Evolutionary conservation across 2,113 vertebrate genomes (phyloP).

Genomic region (Mugil cephalus): DNA sequence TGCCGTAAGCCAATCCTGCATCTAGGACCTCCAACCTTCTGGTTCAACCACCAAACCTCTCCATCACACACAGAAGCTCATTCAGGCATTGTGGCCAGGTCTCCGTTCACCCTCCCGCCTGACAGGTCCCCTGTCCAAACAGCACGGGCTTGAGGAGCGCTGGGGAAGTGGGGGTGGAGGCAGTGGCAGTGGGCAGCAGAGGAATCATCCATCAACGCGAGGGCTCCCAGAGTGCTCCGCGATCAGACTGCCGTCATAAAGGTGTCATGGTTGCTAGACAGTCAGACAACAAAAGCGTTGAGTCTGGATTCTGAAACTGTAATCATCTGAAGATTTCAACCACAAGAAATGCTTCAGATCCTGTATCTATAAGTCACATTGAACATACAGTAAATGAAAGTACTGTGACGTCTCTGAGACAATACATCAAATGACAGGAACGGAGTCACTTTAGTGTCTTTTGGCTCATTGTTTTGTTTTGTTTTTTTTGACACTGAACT

Average conservation of each 20-base stretch:
- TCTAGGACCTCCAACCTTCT: constrained; percentile 20
- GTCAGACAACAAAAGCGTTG: constrained; percentile 57
- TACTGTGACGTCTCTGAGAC: no score
- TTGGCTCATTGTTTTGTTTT: no score
- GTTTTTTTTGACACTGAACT: no score
- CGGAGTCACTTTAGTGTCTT: no score
- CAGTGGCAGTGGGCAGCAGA: constrained; percentile 39
- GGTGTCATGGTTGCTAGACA: constrained; percentile 62
- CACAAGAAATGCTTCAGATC: constrained; percentile 3
- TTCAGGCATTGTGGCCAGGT: constrained; percentile 49
- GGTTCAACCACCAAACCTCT: neutral
- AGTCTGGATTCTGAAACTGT: constrained; percentile 27
- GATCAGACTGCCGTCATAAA: constrained; percentile 70
- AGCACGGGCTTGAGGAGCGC: constrained; percentile 19
- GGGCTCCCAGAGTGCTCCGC: constrained; percentile 49
- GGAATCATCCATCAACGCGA: constrained; percentile 69
- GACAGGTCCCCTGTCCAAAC: constrained; percentile 57
- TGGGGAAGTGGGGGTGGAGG: constrained; percentile 48
- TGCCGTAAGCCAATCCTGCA: constrained; percentile 46
- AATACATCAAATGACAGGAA: no score
- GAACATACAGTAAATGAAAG: no score
- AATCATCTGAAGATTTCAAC: constrained; percentile 24
- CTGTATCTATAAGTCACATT: no score
- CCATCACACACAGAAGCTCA: constrained; percentile 51
- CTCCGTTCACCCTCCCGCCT: constrained; percentile 24